phyloP scores from a whole-genome alignment of 2,888 invertebrate species.

The Campoplex capitator region DNA sequence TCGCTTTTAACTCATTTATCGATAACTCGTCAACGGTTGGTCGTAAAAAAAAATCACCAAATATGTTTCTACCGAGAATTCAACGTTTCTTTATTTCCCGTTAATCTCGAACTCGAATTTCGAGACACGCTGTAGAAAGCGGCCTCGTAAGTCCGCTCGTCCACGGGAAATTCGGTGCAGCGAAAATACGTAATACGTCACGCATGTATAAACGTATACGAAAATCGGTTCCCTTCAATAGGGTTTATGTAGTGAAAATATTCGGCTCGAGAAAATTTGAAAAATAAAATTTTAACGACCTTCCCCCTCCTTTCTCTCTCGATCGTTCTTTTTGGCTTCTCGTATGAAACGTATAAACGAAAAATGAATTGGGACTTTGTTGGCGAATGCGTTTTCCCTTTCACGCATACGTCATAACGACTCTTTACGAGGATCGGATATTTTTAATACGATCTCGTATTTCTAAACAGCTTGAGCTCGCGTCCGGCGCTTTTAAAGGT shows the following conservation, averaged over 20 bases:
- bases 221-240: constrained; percentile 52
- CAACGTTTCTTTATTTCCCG: neutral
- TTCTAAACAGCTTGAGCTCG: neutral
- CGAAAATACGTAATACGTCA: constrained; percentile 1
- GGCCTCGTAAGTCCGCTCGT: neutral
- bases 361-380: constrained; percentile 29
- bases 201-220: neutral
- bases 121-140: neutral
- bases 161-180: neutral
- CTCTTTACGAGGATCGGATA: constrained; percentile 7
- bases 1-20: neutral
- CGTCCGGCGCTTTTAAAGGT: neutral
- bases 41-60: neutral
- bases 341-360: constrained; percentile 23
- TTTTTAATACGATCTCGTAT: constrained; percentile 36
- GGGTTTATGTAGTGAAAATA: constrained; percentile 64
- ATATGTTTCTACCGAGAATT: neutral
- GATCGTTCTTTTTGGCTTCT: neutral
- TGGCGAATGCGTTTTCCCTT: constrained; percentile 23
- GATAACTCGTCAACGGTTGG: neutral
- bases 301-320: neutral
- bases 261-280: constrained; percentile 68
- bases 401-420: neutral
- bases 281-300: constrained; percentile 76
- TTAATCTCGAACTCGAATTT: neutral